Evolutionary conservation across 2,888 invertebrate species (phyloP).

Genomic region (Phorcus lineatus): DNA sequence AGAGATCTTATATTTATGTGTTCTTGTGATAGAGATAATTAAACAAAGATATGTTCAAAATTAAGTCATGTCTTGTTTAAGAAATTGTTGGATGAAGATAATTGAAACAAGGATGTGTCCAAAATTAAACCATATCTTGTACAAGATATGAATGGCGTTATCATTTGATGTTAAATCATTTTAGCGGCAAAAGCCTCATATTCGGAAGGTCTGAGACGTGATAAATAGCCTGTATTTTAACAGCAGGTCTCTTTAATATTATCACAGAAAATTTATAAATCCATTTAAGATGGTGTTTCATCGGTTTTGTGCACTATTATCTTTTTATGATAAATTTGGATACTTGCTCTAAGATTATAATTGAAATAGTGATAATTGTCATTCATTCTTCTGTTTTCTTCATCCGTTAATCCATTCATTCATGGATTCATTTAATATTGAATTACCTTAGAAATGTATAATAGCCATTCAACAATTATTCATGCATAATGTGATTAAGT

Average conservation of each 20-base stretch:
- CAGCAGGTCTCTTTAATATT: not conserved
- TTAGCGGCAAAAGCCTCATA: not conserved
- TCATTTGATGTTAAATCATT: not conserved
- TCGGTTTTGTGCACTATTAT: too few relatives aligned
- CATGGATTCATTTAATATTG: too few relatives aligned
- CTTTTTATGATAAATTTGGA: too few relatives aligned
- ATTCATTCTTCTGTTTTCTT: too few relatives aligned
- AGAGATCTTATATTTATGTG: too few relatives aligned
- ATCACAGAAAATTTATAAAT: not conserved
- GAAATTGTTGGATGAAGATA: not conserved
- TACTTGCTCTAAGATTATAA: too few relatives aligned
- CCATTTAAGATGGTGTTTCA: not conserved
- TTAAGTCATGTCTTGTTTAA: not conserved
- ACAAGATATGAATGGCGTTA: not conserved
- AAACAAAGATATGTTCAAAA: constrained; percentile 5
- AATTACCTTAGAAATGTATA: too few relatives aligned
- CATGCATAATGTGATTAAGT: too few relatives aligned
- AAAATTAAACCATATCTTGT: not conserved
- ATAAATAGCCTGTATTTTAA: not conserved
- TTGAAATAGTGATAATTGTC: too few relatives aligned
- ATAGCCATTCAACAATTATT: too few relatives aligned
- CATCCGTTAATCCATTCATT: too few relatives aligned
- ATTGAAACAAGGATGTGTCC: not conserved
- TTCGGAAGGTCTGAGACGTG: not conserved
- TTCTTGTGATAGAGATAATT: not conserved